Evolutionary conservation across 35 echinoderm and acorn worm species (phyloP).

Genomic region (Apostichopus californicus): DNA sequence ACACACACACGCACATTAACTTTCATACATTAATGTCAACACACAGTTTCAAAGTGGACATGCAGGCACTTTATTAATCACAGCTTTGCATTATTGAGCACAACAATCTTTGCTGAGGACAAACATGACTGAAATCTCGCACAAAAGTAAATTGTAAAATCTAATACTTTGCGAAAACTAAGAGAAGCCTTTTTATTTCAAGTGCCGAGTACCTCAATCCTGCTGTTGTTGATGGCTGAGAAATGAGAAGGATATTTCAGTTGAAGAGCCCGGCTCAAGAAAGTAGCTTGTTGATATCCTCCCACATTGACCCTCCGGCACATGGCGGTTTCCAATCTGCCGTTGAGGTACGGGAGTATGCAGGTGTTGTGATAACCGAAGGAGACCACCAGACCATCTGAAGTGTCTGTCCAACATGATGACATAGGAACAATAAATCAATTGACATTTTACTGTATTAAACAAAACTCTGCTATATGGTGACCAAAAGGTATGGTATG

Average conservation of each 20-base stretch:
- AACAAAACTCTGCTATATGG: no score
- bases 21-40: neutral
- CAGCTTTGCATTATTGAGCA: neutral
- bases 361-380: constrained; percentile 88
- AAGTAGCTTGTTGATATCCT: constrained; percentile 60
- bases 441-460: no score
- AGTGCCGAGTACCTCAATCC: constrained; percentile 76
- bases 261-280: constrained; percentile 76
- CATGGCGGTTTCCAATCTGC: constrained; percentile 68
- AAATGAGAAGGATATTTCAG: constrained; percentile 92
- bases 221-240: constrained; percentile 83
- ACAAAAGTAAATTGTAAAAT: neutral
- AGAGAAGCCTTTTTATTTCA: neutral
- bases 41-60: neutral
- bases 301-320: constrained; percentile 83
- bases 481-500: no score
- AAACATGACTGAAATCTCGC: neutral
- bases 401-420: constrained; percentile 52
- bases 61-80: neutral
- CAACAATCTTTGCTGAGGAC: neutral
- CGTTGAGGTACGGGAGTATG: constrained; percentile 76
- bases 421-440: no score
- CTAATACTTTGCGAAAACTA: neutral
- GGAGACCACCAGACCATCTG: constrained; percentile 75
- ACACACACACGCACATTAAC: neutral